phyloP scores from a whole-genome alignment of 2,888 invertebrate genomes.

The Agrochola macilenta region DNA sequence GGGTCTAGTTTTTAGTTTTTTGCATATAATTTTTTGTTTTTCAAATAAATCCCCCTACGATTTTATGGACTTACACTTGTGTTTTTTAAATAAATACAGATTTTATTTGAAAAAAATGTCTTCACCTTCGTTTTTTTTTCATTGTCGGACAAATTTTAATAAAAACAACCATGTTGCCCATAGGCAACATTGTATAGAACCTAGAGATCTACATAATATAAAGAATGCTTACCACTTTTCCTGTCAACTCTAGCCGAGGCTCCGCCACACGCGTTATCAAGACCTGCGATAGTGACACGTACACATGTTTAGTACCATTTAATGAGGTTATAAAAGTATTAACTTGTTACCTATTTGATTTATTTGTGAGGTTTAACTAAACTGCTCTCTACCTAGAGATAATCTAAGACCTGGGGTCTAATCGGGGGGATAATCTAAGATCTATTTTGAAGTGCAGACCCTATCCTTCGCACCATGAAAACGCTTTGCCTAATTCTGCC shows the following conservation, averaged over 20 bases:
- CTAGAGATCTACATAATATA: neutral
- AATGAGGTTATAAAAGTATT: neutral
- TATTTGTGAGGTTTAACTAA: neutral
- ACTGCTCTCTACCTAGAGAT: no score
- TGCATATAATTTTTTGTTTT: no score
- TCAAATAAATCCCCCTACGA: no score
- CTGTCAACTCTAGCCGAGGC: conserved; percentile 28
- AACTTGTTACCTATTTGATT: neutral
- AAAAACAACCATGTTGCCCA: no score
- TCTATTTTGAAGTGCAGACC: neutral
- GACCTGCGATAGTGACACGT: conserved; percentile 22
- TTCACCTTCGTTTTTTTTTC: no score
- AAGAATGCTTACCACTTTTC: conserved; percentile 30
- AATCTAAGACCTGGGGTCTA: no score
- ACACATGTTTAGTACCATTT: neutral
- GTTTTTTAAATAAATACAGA: no score
- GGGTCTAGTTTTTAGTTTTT: no score
- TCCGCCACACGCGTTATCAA: conserved; percentile 30
- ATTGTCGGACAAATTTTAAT: no score
- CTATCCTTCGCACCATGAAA: neutral
- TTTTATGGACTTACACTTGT: no score
- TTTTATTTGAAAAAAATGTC: no score
- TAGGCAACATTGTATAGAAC: neutral
- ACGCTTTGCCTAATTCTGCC: neutral
- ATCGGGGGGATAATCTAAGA: no score